Conservation (phyloP, 2,113 vertebrate species). For the Charina bottae region DNA sequence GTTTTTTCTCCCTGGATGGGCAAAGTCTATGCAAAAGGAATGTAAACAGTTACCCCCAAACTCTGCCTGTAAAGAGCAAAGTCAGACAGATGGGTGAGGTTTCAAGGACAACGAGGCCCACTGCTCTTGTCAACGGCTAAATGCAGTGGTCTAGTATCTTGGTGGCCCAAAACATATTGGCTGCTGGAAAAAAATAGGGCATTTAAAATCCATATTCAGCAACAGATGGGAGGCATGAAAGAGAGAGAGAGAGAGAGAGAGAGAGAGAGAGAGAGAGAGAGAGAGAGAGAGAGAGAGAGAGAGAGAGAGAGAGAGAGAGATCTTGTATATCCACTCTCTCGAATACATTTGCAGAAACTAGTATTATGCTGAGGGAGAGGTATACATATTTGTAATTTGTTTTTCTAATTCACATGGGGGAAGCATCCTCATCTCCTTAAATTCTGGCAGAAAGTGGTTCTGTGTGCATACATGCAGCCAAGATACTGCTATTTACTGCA, state of each 20-base stretch:
- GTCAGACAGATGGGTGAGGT: background rate
- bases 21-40: background rate
- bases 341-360: background rate
- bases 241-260: too few species aligned
- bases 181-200: background rate
- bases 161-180: background rate
- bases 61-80: background rate
- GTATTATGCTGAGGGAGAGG: background rate
- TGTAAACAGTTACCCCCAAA: background rate
- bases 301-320: background rate
- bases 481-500: background rate
- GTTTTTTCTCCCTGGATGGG: background rate
- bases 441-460: background rate
- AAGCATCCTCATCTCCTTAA: background rate
- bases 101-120: background rate
- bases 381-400: background rate
- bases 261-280: background rate
- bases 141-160: background rate
- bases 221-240: background rate
- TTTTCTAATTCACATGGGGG: background rate
- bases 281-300: too few species aligned
- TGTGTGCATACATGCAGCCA: background rate
- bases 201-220: background rate
- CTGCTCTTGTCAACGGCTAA: background rate
- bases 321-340: background rate